phyloP scores from a whole-genome alignment of 2,797 vertebrate species.

The Catharus ustulatus region DNA sequence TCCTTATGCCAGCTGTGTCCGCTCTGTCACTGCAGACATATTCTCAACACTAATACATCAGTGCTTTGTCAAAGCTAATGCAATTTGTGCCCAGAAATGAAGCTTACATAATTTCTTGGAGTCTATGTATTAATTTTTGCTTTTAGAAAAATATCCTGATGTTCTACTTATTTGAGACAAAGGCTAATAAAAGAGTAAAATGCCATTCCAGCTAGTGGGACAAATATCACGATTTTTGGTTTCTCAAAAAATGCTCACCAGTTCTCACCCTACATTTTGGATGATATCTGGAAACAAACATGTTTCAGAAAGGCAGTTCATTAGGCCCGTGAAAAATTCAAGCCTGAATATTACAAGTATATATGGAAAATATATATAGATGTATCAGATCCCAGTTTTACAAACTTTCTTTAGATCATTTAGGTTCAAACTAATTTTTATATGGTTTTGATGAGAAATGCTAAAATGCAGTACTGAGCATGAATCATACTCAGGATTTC shows the following conservation, averaged over 20 bases:
- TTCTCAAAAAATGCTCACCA: background rate
- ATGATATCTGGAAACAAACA: background rate
- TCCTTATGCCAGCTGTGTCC: background rate
- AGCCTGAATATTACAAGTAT: background rate
- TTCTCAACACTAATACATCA: background rate
- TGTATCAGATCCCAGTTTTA: background rate
- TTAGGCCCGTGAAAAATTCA: background rate
- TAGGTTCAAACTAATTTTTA: background rate
- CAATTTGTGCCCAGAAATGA: background rate
- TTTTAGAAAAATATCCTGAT: background rate
- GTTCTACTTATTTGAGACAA: constrained; percentile 20
- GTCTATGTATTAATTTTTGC: background rate
- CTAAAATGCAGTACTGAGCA: background rate
- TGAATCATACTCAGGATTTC: background rate
- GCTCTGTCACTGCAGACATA: background rate
- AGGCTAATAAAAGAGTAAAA: background rate
- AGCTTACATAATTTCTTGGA: background rate
- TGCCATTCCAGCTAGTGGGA: background rate
- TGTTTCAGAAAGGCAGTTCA: background rate
- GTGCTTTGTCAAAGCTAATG: background rate
- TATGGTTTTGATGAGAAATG: background rate
- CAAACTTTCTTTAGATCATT: background rate
- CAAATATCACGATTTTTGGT: background rate
- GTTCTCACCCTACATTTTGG: background rate
- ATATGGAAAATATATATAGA: background rate